Base-by-base conservation (phyloP, 2,113 vertebrate species). In the Oreotrochilus melanogaster region DNA sequence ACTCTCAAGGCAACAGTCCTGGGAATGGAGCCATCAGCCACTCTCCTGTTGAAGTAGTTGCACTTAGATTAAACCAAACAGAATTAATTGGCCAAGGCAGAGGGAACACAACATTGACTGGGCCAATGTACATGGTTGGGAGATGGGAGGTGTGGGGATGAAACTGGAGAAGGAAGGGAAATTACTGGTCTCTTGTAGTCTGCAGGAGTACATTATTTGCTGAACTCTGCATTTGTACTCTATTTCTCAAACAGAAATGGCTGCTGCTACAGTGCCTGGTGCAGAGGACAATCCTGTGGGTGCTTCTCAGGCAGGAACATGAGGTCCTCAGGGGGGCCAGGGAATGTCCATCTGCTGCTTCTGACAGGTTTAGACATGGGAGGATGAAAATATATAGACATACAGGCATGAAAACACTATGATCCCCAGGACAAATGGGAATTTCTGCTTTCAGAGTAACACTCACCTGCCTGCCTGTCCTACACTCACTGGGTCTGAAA, bases 261-360 rank as follows among this genome's bases (percentile, higher is more conserved):
- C 50, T 57, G 57, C 37, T 62, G 56, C 60, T 74, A n/a, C 48
- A 80, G 24, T 74, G 37, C 21, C 28, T 5, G 2, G 7, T 43
- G 24, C 0, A 6, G 60, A 50, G 54, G 60, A n/a, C n/a, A 42
- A 14, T 84, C 54, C 23, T n/a, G 3, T 14, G 43, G 19, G 18
- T 82, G 37, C 1, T 1, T 4, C 1, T 71, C 48, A 82, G 69
- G 54, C n/a, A 84, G 80, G 30, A 11, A 35, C 0, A 0, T 0
- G 18, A 72, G 11, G 42, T 73, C 56, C 51, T 80, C 60, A 66
- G 51, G 65, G 43, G 74, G 42, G 22, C 15, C 42, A 18, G 11
- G 33, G 31, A 78, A 33, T 50, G 23, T 51, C 48, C 47, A 25
- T n/a, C 37, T 89, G 56, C 81, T 89, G 50, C 10, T 78, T 71